phyloP scores from a whole-genome alignment of 2,113 vertebrate species.

The Todiramphus chloris region DNA sequence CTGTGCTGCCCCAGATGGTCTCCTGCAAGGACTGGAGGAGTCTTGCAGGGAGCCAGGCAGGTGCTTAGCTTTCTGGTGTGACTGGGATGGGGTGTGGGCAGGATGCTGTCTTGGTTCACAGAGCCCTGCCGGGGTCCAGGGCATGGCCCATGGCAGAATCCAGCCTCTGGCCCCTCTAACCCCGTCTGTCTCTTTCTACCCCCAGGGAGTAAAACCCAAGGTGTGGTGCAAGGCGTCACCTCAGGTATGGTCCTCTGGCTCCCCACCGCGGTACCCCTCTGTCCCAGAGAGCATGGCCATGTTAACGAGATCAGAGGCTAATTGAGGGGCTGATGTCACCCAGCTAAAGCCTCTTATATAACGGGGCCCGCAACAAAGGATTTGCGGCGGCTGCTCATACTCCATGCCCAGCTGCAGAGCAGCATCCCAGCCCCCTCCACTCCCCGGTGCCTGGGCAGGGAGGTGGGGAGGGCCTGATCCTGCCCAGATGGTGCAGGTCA shows the following conservation, averaged over 20 bases:
- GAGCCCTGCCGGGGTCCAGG: not conserved
- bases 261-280: not conserved
- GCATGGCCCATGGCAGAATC: fast-evolving
- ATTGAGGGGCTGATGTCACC: constrained; percentile 64
- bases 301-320: constrained; percentile 55
- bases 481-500: not conserved
- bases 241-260: constrained; percentile 77
- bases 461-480: not conserved
- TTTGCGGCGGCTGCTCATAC: not conserved
- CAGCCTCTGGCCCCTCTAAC: not conserved
- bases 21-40: not conserved
- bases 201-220: constrained; percentile 93
- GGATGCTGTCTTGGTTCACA: not conserved
- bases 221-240: constrained; percentile 87
- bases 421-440: not conserved
- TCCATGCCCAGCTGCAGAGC: constrained; percentile 36
- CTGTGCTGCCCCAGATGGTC: not conserved
- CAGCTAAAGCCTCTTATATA: constrained; percentile 55
- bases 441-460: not conserved
- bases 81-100: not conserved
- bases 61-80: fast-evolving
- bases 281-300: not conserved
- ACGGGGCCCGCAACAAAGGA: not conserved
- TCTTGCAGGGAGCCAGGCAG: not conserved
- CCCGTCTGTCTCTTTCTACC: constrained; percentile 11